Conservation (phyloP, 23 tunicate genomes). For the Trididemnum miniatum region DNA sequence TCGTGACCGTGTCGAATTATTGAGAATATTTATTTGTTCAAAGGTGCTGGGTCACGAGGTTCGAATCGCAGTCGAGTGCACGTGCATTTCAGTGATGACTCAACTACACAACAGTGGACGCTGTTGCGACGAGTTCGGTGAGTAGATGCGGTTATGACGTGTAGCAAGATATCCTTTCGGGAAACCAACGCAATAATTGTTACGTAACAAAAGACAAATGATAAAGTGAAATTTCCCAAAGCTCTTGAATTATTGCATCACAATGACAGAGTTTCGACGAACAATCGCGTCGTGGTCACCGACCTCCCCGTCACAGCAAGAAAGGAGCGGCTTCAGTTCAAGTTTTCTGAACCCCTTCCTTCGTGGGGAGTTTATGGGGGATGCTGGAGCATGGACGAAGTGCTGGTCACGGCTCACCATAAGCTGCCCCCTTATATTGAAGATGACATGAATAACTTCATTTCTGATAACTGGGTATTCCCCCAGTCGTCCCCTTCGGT, state of each 20-base stretch:
- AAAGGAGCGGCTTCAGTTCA: conserved; percentile 27
- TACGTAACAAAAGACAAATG: too few species aligned
- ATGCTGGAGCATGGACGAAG: conserved; percentile 73
- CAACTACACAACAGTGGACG: conserved; percentile 23
- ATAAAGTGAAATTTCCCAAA: too few species aligned
- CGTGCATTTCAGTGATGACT: conserved; percentile 3
- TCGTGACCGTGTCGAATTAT: too few species aligned
- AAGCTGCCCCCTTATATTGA: conserved; percentile 40
- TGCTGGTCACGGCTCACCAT: conserved; percentile 25
- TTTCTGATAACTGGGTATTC: conserved; percentile 49
- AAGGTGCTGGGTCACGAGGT: conserved; percentile 37
- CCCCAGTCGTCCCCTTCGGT: too few species aligned
- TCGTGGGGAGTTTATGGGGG: conserved; percentile 5
- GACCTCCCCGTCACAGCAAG: conserved; percentile 51
- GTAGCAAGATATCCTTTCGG: too few species aligned
- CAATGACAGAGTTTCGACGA: neutral
- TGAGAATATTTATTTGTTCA: too few species aligned
- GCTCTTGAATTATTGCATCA: neutral
- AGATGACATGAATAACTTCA: conserved; percentile 54
- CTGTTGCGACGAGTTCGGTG: conserved; percentile 15
- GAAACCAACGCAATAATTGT: too few species aligned
- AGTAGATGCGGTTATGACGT: too few species aligned
- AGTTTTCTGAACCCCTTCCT: conserved; percentile 49
- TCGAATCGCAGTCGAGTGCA: conserved; percentile 1
- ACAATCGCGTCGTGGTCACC: neutral